Percentiles rank a stretch among this genome's conserved stretches.
Conservation (phyloP, 2,888 invertebrate genomes). For the Napeogenes sylphis region DNA sequence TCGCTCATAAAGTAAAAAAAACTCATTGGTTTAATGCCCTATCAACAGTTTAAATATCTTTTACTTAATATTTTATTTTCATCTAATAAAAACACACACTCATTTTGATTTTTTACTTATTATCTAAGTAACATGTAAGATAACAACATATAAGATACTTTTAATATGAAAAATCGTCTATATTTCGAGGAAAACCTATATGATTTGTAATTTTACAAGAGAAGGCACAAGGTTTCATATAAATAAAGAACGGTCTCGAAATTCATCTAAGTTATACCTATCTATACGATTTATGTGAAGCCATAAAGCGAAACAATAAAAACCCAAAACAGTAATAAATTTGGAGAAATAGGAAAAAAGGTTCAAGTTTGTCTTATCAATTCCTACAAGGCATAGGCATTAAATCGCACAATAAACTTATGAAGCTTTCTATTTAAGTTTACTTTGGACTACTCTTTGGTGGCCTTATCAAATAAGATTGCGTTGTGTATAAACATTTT, state of each 20-base stretch:
- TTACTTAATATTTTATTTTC: too few species aligned
- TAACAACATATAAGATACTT: too few species aligned
- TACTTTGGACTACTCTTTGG: conserved; percentile 15
- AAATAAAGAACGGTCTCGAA: conserved; percentile 69
- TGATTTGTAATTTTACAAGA: too few species aligned
- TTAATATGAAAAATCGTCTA: too few species aligned
- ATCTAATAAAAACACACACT: too few species aligned
- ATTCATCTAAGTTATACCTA: conserved; percentile 73
- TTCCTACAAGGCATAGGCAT: conserved; percentile 69
- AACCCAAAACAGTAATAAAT: conserved; percentile 80
- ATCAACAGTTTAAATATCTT: too few species aligned
- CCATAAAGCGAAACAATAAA: conserved; percentile 79
- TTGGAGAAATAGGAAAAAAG: conserved; percentile 77
- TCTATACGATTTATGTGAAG: conserved; percentile 76
- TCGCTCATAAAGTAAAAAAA: too few species aligned
- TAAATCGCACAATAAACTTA: conserved; percentile 72
- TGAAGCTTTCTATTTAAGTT: conserved; percentile 46
- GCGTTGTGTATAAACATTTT: conserved; percentile 47
- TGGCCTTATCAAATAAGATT: conserved; percentile 32
- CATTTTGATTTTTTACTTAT: too few species aligned
- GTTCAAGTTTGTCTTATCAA: conserved; percentile 77
- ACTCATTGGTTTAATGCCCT: too few species aligned
- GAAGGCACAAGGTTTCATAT: conserved; percentile 23
- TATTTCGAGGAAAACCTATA: too few species aligned
- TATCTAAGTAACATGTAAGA: too few species aligned